Evolutionary conservation across 2,797 vertebrate species (phyloP).

Genomic region (Borostomias antarcticus): DNA sequence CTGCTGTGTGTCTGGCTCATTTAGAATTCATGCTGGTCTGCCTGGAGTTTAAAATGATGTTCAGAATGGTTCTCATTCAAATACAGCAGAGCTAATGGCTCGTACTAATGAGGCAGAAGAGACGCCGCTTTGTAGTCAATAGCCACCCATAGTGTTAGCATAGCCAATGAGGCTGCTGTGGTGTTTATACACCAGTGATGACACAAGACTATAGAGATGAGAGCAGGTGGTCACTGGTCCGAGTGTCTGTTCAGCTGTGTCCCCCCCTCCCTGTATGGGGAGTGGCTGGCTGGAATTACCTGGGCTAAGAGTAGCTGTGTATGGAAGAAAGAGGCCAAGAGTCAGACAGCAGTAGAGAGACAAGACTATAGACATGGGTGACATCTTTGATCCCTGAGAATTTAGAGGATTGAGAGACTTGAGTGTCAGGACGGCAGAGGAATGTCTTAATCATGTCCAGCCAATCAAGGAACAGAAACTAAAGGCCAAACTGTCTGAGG

Average conservation of each 20-base stretch:
- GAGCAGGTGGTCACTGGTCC: constrained; percentile 40
- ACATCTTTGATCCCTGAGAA: too few relatives aligned
- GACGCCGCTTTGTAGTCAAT: too few relatives aligned
- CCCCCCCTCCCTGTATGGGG: constrained; percentile 36
- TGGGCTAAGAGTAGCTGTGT: constrained; percentile 14
- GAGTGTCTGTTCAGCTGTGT: constrained; percentile 22
- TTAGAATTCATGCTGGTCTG: background rate
- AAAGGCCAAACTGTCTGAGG: too few relatives aligned
- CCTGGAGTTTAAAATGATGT: background rate
- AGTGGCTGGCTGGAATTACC: constrained; percentile 60
- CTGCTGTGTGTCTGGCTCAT: constrained; percentile 36
- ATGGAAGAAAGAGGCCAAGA: background rate
- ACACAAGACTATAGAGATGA: background rate
- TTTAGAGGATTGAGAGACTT: background rate
- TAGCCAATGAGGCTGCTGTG: too few relatives aligned
- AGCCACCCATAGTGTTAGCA: too few relatives aligned
- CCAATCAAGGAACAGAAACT: background rate
- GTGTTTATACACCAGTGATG: background rate
- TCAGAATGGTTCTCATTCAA: background rate
- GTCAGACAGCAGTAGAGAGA: constrained; percentile 22
- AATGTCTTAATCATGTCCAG: background rate
- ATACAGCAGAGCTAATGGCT: background rate
- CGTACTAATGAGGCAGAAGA: background rate
- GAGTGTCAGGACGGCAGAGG: too few relatives aligned
- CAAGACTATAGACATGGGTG: constrained; percentile 18